phyloP scores from a whole-genome alignment of 2,797 vertebrate species.

The Margarornis squamiger region DNA sequence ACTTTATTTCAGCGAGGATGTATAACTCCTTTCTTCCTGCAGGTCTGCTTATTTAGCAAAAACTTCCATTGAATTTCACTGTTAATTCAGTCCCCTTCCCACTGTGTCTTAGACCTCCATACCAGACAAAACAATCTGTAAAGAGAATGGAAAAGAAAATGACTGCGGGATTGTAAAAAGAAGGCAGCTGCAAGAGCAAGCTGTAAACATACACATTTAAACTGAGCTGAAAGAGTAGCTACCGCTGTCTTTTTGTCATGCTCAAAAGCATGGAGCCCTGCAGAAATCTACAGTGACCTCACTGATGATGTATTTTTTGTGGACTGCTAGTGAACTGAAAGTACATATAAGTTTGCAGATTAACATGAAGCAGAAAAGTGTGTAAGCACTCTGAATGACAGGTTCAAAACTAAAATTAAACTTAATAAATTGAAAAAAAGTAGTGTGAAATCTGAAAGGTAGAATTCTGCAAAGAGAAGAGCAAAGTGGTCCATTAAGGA shows the following conservation, averaged over 20 bases:
- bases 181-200: not conserved
- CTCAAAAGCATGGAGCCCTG: not conserved
- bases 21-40: not conserved
- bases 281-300: not conserved
- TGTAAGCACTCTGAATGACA: not conserved
- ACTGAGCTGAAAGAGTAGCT: not conserved
- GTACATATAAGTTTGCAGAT: not conserved
- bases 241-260: not conserved
- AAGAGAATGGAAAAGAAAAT: not conserved
- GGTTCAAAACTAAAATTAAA: not conserved
- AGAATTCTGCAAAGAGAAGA: not conserved
- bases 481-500: not conserved
- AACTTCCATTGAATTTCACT: not conserved
- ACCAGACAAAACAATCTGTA: not conserved
- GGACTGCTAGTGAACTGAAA: not conserved
- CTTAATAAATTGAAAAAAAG: not conserved
- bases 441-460: not conserved
- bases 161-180: not conserved
- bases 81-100: not conserved
- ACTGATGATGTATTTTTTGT: not conserved
- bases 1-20: not conserved
- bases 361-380: not conserved
- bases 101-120: not conserved
- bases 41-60: not conserved
- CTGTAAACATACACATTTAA: not conserved